Evolutionary conservation across 2,888 invertebrate genomes (phyloP).

Genomic region (Ariolimax columbianus): DNA sequence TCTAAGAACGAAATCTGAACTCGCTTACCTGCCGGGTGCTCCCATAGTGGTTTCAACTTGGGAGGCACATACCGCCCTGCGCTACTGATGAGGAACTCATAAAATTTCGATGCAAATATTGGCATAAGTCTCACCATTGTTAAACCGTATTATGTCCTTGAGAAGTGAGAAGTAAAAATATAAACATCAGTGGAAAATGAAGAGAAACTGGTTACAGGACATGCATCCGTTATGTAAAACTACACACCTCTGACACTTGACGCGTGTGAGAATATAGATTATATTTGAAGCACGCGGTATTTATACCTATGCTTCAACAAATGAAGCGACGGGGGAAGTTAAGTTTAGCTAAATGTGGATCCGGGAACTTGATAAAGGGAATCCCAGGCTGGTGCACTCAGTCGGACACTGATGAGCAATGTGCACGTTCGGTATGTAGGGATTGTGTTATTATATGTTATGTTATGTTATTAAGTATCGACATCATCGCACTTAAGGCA

Average conservation of each 20-base stretch:
- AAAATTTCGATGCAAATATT: conserved; percentile 45
- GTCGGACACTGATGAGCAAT: too few species aligned
- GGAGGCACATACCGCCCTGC: conserved; percentile 83
- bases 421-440: too few species aligned
- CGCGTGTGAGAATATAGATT: not conserved
- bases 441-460: too few species aligned
- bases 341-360: too few species aligned
- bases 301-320: too few species aligned
- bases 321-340: too few species aligned
- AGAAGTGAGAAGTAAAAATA: not conserved
- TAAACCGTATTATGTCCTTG: not conserved
- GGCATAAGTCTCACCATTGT: conserved; percentile 50
- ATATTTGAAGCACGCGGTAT: too few species aligned
- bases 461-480: too few species aligned
- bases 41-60: conserved; percentile 93
- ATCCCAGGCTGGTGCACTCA: too few species aligned
- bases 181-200: not conserved
- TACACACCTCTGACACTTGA: not conserved
- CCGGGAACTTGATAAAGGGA: too few species aligned
- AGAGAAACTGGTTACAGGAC: not conserved
- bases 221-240: not conserved
- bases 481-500: too few species aligned
- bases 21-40: conserved; percentile 93
- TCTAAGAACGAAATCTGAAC: too few species aligned
- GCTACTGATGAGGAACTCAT: conserved; percentile 31